phyloP scores from a whole-genome alignment of 2,797 vertebrate genomes.

The Lates japonicus region DNA sequence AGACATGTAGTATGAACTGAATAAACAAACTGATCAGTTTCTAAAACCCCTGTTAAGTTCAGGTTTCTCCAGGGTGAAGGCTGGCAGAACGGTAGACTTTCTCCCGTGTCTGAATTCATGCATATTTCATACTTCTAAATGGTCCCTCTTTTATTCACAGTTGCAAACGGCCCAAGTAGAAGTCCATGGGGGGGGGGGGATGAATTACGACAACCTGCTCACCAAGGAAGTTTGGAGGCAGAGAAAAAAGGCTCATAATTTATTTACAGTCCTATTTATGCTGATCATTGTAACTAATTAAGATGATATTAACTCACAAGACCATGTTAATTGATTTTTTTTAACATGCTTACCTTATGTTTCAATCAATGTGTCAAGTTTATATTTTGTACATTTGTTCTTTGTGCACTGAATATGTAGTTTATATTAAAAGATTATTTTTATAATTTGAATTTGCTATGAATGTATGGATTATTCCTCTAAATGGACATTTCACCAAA shows the following conservation, averaged over 20 bases:
- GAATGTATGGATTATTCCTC: conserved; percentile 18
- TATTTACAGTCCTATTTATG: conserved; percentile 89
- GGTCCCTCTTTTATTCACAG: conserved; percentile 67
- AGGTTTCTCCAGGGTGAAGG: conserved; percentile 1
- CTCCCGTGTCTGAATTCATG: background rate
- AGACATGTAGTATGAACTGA: background rate
- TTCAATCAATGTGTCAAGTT: conserved; percentile 64
- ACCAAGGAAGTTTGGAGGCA: conserved; percentile 56
- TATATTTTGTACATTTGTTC: conserved; percentile 70
- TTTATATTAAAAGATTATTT: conserved; percentile 81
- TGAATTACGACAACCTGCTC: conserved; percentile 73
- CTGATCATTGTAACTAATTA: conserved; percentile 67
- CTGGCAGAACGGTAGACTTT: background rate
- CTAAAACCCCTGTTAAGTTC: background rate
- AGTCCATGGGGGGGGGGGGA: conserved; percentile 13
- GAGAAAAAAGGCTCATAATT: conserved; percentile 81
- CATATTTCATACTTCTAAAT: background rate
- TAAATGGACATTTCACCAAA: background rate
- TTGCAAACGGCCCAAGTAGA: conserved; percentile 77
- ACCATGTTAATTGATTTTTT: conserved; percentile 70
- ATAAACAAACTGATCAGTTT: background rate
- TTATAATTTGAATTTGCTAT: conserved; percentile 63
- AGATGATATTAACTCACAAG: conserved; percentile 74
- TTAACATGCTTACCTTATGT: conserved; percentile 70
- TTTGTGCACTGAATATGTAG: conserved; percentile 80